These are phyloP conservation scores for Oreochromis tanganicae DNA, from an alignment of 2,113 vertebrate species.

Conservation along the genomic window DNA sequence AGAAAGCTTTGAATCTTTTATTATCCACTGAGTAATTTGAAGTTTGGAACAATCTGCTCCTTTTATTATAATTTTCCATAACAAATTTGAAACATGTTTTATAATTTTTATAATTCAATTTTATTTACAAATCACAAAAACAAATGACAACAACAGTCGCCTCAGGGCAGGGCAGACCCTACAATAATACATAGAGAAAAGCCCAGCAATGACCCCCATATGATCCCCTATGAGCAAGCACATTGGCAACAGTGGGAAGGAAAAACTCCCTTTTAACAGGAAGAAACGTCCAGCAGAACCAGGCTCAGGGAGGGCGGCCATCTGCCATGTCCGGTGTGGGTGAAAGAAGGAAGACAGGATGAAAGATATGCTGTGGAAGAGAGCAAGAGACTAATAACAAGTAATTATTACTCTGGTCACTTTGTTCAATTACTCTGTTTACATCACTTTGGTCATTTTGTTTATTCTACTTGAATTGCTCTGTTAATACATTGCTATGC, in stretches of 20 bases:
- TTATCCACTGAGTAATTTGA: neutral
- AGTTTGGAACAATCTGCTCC: neutral
- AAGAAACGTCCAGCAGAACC: neutral
- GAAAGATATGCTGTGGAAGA: neutral
- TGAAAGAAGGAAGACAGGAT: neutral
- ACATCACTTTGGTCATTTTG: neutral
- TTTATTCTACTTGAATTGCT: neutral
- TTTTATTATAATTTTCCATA: neutral
- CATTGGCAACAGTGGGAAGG: neutral
- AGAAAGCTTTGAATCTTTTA: neutral
- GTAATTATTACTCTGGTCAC: neutral
- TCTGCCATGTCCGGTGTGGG: neutral
- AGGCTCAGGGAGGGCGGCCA: neutral
- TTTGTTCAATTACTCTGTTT: neutral
- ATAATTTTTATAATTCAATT: neutral
- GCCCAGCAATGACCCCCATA: neutral
- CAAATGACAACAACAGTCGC: neutral
- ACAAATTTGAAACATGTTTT: neutral
- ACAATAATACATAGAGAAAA: neutral
- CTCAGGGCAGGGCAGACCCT: neutral
- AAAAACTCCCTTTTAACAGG: neutral
- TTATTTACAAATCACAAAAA: neutral
- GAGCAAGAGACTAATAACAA: neutral
- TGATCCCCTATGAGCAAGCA: neutral
- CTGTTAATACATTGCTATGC: neutral